Evolutionary conservation across 1,140 invertebrate genomes (phyloP), one percentile per base, ranked within the genome.

Genomic region (Anagrus nilaparvatae): DNA sequence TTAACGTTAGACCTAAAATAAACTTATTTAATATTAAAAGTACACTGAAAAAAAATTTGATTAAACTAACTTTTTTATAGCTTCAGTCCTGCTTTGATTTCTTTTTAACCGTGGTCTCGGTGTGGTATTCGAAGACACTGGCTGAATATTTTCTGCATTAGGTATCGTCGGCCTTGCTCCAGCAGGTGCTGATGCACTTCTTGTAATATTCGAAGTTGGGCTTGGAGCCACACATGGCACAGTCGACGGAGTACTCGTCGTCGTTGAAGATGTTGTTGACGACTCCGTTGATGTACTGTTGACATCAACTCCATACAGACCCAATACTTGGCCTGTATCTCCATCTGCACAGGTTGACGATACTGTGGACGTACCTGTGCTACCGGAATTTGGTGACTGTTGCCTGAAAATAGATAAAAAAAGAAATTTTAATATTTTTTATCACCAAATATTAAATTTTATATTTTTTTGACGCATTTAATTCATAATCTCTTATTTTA

Each of bases 321-420:
- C 54, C 43, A 34, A 63, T 57, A 19, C 51, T 55, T 12, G 53
- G 56, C 24, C 49, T 14, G 48, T 44, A 18, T 66, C 64, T 17
- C 40, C 56, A 34, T 67, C 64, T 2, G 57, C 43, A 5, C 56
- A 55, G n/a, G 42, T 63, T 13, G 64, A 55, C 4, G 65, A 63
- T 12, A 62, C 52, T 18, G 64, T 64, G 10, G 63, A 63, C 7
- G 63, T 62, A 2, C 56, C 61, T 4, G 61, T 66, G 3, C 62
- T 65, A 5, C 58, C 58, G 1, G 64, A 65, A 16, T 60, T 59
- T 16, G 63, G 62, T 8, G 63, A 67, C 16, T 60, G 58, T 66
- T 68, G 65, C 65, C 65, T 69, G 48, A 10, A 47, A 48, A 23
- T 16, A 49, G 31, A 51, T 48, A 24, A 37, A 25, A 23, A 37